phyloP scores from a whole-genome alignment of 1,140 invertebrate species.

The Plectus sambesii region DNA sequence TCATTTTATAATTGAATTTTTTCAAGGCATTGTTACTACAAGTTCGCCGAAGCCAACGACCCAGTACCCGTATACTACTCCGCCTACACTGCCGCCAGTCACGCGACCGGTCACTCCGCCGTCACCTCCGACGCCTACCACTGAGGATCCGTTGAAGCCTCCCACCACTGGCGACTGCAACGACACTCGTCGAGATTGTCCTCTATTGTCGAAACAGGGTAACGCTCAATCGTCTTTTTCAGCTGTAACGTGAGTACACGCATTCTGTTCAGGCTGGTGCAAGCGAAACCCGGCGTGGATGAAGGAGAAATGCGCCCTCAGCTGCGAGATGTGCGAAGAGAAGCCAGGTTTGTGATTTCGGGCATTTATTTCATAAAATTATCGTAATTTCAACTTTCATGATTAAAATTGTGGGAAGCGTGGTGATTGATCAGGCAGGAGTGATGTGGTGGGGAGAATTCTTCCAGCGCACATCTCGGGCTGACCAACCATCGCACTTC shows the following conservation, averaged over 20 bases:
- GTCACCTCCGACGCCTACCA: slow-evolving; percentile 4
- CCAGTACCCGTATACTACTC: slow-evolving; percentile 9
- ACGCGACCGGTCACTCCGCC: slow-evolving; percentile 14
- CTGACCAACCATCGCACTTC: too few relatives aligned
- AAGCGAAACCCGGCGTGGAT: slow-evolving; percentile 40
- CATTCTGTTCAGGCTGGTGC: slow-evolving; percentile 36
- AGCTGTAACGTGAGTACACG: not conserved
- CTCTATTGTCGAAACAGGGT: slow-evolving; percentile 34
- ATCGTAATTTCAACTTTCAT: too few relatives aligned
- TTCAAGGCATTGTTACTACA: too few relatives aligned
- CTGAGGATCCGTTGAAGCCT: too few relatives aligned
- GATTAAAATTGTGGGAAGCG: too few relatives aligned
- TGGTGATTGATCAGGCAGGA: too few relatives aligned
- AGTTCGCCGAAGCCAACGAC: slow-evolving; percentile 13
- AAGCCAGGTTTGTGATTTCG: too few relatives aligned
- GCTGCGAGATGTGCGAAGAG: slow-evolving; percentile 34
- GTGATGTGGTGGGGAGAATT: too few relatives aligned
- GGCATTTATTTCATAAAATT: too few relatives aligned
- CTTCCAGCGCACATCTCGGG: too few relatives aligned
- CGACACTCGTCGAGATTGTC: slow-evolving; percentile 37
- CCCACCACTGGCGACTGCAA: slow-evolving; percentile 26
- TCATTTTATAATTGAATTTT: too few relatives aligned
- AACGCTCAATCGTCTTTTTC: not conserved
- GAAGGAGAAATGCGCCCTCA: slow-evolving; percentile 35
- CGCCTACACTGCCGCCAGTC: slow-evolving; percentile 22